Evolutionary conservation across 2,888 invertebrate genomes (phyloP).

Genomic region (Trichogramma evanescens): DNA sequence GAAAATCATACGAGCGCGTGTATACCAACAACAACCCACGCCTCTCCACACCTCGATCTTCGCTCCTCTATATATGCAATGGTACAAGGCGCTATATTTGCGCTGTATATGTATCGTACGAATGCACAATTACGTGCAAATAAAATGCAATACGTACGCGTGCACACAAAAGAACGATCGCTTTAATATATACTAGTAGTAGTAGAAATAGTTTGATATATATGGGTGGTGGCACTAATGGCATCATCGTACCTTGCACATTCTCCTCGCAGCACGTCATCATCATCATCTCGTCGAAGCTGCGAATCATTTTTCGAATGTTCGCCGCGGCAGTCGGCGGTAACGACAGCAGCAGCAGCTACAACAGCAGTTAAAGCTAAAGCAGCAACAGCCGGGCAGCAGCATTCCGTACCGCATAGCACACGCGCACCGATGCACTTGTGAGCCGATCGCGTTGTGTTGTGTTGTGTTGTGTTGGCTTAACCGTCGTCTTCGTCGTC

Average conservation of each 20-base stretch:
- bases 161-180: neutral
- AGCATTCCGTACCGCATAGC: neutral
- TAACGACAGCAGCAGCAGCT: neutral
- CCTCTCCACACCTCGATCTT: too few relatives aligned
- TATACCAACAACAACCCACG: too few relatives aligned
- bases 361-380: neutral
- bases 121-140: too few relatives aligned
- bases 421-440: neutral
- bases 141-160: neutral
- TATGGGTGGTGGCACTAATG: neutral
- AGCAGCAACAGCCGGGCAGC: neutral
- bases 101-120: too few relatives aligned
- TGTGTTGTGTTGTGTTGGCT: too few relatives aligned
- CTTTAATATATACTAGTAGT: neutral
- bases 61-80: too few relatives aligned
- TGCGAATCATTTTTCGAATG: conserved; percentile 17
- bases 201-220: too few relatives aligned
- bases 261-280: conserved; percentile 18
- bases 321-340: neutral
- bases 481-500: too few relatives aligned
- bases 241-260: conserved; percentile 12
- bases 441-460: neutral
- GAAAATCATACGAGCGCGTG: too few relatives aligned
- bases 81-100: too few relatives aligned
- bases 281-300: conserved; percentile 16